A percentile compares a stretch with the other conserved stretches of the same genome.
Conservation (phyloP, 2,888 invertebrate species). For the Sericinus montela region DNA sequence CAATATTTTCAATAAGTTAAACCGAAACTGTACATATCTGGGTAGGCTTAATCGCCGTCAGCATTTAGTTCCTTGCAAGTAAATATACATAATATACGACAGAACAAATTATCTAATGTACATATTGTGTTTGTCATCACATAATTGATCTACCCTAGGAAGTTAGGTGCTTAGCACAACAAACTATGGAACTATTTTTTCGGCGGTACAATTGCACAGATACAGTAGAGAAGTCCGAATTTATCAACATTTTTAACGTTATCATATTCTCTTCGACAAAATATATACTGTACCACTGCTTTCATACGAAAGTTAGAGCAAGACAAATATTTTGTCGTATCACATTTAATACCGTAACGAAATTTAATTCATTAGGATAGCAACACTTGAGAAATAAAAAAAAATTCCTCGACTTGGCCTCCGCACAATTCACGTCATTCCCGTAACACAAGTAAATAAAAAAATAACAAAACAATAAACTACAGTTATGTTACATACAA, state of each 20-base stretch:
- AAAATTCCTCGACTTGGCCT: not conserved
- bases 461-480: not conserved
- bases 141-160: not conserved
- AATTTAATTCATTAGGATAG: slow-evolving; percentile 3
- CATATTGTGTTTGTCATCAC: not conserved
- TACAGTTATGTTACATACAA: slow-evolving; percentile 1
- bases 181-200: not conserved
- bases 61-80: no score
- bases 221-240: no score
- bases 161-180: not conserved
- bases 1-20: slow-evolving; percentile 5
- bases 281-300: slow-evolving; percentile 39
- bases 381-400: not conserved
- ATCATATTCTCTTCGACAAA: no score
- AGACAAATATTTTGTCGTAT: slow-evolving; percentile 27
- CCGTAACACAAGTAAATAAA: not conserved
- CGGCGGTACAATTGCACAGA: slow-evolving; percentile 8
- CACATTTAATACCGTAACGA: not conserved
- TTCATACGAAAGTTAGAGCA: slow-evolving; percentile 50
- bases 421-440: not conserved
- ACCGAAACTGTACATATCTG: slow-evolving; percentile 4
- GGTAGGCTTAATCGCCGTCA: not conserved
- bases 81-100: no score
- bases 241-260: no score
- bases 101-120: not conserved